A percentile compares a stretch with the other conserved stretches of the same genome.
phyloP scores from a whole-genome alignment of 1,140 invertebrate species.

The Cotesia typhae region DNA sequence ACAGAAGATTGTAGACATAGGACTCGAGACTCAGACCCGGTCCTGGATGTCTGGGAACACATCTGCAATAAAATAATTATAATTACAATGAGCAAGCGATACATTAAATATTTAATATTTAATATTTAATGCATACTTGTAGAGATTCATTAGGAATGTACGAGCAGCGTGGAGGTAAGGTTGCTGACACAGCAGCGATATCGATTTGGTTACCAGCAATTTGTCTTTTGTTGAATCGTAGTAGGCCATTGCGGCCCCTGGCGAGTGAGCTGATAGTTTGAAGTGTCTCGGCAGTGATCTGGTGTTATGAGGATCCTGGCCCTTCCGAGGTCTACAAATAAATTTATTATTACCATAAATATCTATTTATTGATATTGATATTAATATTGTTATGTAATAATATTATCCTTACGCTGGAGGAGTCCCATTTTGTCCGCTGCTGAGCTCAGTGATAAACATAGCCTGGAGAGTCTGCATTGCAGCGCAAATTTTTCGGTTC shows the following conservation, averaged over 20 bases:
- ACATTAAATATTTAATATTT: no score
- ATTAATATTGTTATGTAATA: background rate
- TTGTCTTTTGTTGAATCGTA: slow-evolving; percentile 94
- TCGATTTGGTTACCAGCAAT: slow-evolving; percentile 94
- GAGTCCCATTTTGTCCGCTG: slow-evolving; percentile 74
- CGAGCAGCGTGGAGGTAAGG: slow-evolving; percentile 88
- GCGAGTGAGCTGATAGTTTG: slow-evolving; percentile 81
- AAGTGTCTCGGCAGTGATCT: slow-evolving; percentile 87
- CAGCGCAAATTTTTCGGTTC: slow-evolving; percentile 89
- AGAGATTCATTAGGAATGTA: slow-evolving; percentile 86
- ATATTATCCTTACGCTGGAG: slow-evolving; percentile 52
- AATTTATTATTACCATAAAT: background rate
- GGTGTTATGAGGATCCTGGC: slow-evolving; percentile 71
- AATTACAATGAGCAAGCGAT: background rate
- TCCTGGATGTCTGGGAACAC: slow-evolving; percentile 76
- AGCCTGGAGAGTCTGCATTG: slow-evolving; percentile 93
- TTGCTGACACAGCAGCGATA: slow-evolving; percentile 89
- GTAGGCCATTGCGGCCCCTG: slow-evolving; percentile 79
- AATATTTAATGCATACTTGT: slow-evolving; percentile 71
- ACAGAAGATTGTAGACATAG: slow-evolving; percentile 94
- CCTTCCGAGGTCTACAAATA: slow-evolving; percentile 68
- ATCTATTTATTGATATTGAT: slow-evolving; percentile 14
- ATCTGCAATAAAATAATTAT: slow-evolving; percentile 48
- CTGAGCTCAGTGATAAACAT: slow-evolving; percentile 93
- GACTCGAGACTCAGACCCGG: slow-evolving; percentile 85